These are phyloP conservation scores for Equus quagga DNA, from an alignment of 2,113 vertebrate species.

Conservation along the genomic window DNA sequence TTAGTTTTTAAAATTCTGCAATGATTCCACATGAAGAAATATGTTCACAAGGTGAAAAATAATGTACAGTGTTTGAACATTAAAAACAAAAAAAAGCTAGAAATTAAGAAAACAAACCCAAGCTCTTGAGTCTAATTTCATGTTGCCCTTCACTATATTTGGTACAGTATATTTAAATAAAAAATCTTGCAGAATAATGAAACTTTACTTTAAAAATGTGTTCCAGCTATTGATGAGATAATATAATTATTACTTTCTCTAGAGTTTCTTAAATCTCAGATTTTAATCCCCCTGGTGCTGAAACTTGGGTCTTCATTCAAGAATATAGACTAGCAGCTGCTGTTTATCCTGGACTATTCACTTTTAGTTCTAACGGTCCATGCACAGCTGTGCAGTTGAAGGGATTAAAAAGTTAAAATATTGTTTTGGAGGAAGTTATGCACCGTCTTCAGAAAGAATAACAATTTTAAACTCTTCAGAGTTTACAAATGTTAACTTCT, in stretches of 20 bases:
- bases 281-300: slow-evolving; percentile 43
- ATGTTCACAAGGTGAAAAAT: neutral
- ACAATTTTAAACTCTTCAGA: slow-evolving; percentile 60
- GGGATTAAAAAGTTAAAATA: slow-evolving; percentile 64
- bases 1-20: neutral
- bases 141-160: neutral
- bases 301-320: slow-evolving; percentile 48
- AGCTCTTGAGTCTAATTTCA: neutral
- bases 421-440: slow-evolving; percentile 60
- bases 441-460: slow-evolving; percentile 53
- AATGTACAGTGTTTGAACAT: neutral
- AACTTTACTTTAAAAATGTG: neutral
- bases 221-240: neutral
- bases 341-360: slow-evolving; percentile 34
- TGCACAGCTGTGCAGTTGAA: slow-evolving; percentile 34
- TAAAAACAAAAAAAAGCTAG: neutral
- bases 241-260: neutral
- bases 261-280: slow-evolving; percentile 2
- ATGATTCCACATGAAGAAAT: neutral
- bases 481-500: slow-evolving; percentile 67
- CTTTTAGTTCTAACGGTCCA: slow-evolving; percentile 29
- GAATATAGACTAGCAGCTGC: slow-evolving; percentile 19
- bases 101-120: neutral
- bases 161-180: neutral
- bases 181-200: neutral